Evolutionary conservation across 2,797 vertebrate species (phyloP).

Genomic region (Sciaenops ocellatus): DNA sequence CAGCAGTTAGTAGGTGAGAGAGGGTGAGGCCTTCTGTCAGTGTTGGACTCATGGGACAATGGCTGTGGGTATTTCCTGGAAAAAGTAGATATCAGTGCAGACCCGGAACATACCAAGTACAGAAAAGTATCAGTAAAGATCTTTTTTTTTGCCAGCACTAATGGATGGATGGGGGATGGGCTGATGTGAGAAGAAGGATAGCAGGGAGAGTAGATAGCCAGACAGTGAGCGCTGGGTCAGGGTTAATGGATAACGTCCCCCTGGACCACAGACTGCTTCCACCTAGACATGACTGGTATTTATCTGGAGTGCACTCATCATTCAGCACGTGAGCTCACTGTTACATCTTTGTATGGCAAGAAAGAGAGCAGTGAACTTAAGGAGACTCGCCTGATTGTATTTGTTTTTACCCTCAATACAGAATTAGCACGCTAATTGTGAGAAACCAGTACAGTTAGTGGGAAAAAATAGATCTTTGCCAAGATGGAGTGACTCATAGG

Average conservation of each 20-base stretch:
- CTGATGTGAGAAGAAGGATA: slow-evolving; percentile 8
- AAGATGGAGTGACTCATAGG: background rate
- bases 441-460: slow-evolving; percentile 6
- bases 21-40: background rate
- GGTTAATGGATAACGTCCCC: slow-evolving; percentile 71
- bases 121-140: background rate
- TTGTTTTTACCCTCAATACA: background rate
- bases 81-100: background rate
- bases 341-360: background rate
- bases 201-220: slow-evolving; percentile 51
- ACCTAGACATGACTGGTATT: slow-evolving; percentile 44
- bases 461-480: background rate
- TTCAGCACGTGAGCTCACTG: background rate
- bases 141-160: slow-evolving; percentile 25
- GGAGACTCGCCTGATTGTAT: background rate
- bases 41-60: background rate
- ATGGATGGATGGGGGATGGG: slow-evolving; percentile 28
- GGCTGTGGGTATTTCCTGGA: slow-evolving; percentile 15
- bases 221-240: slow-evolving; percentile 66
- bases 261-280: slow-evolving; percentile 45
- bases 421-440: background rate
- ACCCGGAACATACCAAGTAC: background rate
- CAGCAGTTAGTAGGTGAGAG: background rate
- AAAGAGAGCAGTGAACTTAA: slow-evolving; percentile 1
- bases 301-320: slow-evolving; percentile 34